phyloP scores from a whole-genome alignment of 2,113 vertebrate species.

The Microcebus tavaratra region DNA sequence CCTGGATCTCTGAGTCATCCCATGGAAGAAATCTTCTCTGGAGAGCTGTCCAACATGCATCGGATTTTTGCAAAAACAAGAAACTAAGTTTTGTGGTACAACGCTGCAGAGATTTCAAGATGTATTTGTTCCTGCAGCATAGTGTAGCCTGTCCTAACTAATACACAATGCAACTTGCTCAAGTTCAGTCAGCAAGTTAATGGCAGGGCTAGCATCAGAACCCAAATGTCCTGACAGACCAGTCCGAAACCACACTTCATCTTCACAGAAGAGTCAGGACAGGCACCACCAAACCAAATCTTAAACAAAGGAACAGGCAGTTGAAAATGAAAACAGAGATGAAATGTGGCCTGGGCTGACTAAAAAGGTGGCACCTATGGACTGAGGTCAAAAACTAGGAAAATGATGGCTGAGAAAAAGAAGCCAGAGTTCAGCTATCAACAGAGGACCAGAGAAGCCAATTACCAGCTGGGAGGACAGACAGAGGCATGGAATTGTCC shows the following conservation, averaged over 20 bases:
- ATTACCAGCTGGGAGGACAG: neutral
- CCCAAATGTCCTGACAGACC: neutral
- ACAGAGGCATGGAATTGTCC: neutral
- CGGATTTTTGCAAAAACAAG: neutral
- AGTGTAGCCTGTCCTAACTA: neutral
- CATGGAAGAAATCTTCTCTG: neutral
- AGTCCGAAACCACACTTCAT: neutral
- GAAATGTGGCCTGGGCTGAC: accelerated
- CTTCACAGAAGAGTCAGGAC: neutral
- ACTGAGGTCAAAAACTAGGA: neutral
- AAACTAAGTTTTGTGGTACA: neutral
- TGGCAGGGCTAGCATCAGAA: neutral
- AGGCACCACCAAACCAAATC: neutral
- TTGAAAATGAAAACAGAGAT: neutral
- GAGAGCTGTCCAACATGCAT: neutral
- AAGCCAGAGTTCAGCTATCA: neutral
- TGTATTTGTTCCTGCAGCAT: neutral
- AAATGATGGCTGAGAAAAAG: neutral
- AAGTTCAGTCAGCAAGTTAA: neutral
- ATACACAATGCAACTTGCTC: neutral
- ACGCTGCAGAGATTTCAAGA: neutral
- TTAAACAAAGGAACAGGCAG: neutral
- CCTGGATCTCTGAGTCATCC: neutral
- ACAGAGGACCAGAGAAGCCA: neutral
- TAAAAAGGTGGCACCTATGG: neutral